Conservation (phyloP, 2,888 invertebrate genomes). For the Nysson spinosus region DNA sequence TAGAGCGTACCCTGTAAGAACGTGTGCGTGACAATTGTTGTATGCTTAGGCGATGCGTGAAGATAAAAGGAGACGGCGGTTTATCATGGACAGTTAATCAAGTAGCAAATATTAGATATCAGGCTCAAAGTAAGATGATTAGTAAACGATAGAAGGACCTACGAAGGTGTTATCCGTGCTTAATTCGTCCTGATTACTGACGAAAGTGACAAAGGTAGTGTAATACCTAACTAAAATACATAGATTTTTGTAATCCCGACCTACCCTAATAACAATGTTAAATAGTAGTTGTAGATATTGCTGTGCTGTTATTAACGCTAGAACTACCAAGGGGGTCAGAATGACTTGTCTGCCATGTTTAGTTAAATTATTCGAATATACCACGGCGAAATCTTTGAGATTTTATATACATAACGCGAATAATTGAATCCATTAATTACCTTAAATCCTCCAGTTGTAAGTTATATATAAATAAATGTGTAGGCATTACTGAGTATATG, state of each 20-base stretch:
- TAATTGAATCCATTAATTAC: too few species aligned
- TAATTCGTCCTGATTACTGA: conserved; percentile 1
- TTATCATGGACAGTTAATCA: conserved; percentile 15
- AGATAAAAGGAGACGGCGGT: conserved; percentile 46
- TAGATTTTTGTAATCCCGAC: conserved; percentile 32
- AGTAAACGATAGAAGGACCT: background rate
- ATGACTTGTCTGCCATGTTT: too few species aligned
- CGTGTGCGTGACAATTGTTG: conserved; percentile 46
- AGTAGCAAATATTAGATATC: conserved; percentile 12
- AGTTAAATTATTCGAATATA: too few species aligned
- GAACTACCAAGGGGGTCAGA: conserved; percentile 1
- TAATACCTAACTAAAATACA: conserved; percentile 17
- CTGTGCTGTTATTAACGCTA: conserved; percentile 36
- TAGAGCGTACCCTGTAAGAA: conserved; percentile 32
- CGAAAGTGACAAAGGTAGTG: conserved; percentile 8
- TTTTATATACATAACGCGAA: too few species aligned
- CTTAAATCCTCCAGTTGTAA: too few species aligned
- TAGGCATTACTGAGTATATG: too few species aligned
- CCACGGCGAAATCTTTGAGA: too few species aligned
- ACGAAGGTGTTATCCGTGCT: conserved; percentile 13
- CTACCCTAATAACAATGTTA: conserved; percentile 22
- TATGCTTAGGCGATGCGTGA: conserved; percentile 24
- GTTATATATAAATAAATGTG: too few species aligned
- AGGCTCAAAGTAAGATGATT: conserved; percentile 2
- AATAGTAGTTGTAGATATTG: conserved; percentile 28